Conservation (phyloP, 2,113 vertebrate species). For the Speoplatyrhinus poulsoni region DNA sequence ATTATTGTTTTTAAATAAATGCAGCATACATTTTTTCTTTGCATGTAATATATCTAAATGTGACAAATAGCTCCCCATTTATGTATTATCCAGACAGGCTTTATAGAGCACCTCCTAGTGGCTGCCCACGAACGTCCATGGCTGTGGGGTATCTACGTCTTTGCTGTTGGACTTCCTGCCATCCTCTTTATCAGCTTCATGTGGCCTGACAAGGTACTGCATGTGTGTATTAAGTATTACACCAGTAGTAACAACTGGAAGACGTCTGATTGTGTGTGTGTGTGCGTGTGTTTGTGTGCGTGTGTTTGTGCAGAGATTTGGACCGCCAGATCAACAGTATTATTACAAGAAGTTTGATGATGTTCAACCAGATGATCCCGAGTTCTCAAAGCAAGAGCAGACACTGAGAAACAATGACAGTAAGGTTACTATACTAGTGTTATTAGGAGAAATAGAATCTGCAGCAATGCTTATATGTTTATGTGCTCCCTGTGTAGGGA, state of each 20-base stretch:
- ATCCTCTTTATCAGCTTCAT: slow-evolving; percentile 79
- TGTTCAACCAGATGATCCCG: slow-evolving; percentile 61
- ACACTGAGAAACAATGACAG: slow-evolving; percentile 11
- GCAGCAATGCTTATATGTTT: too few relatives aligned
- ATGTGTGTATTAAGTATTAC: background rate
- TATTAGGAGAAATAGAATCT: background rate
- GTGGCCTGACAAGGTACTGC: slow-evolving; percentile 79
- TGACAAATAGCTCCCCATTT: slow-evolving; percentile 4
- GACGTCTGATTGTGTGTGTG: background rate
- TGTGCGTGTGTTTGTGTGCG: slow-evolving; percentile 1
- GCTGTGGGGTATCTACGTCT: slow-evolving; percentile 78
- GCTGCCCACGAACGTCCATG: slow-evolving; percentile 72
- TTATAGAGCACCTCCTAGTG: slow-evolving; percentile 66
- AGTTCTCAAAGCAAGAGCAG: background rate
- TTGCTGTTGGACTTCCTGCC: slow-evolving; percentile 77
- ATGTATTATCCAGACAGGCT: slow-evolving; percentile 44
- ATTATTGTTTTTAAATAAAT: background rate
- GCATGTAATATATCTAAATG: background rate
- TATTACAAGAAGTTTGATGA: slow-evolving; percentile 80
- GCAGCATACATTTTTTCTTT: too few relatives aligned
- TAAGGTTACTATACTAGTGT: background rate
- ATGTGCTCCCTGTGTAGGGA: slow-evolving; percentile 16
- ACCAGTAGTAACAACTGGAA: background rate
- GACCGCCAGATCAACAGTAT: slow-evolving; percentile 73
- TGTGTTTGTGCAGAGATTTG: slow-evolving; percentile 70